These are phyloP conservation scores for Sipunculus nudus DNA, from an alignment of 2,888 invertebrate genomes.

Conservation along the genomic window DNA sequence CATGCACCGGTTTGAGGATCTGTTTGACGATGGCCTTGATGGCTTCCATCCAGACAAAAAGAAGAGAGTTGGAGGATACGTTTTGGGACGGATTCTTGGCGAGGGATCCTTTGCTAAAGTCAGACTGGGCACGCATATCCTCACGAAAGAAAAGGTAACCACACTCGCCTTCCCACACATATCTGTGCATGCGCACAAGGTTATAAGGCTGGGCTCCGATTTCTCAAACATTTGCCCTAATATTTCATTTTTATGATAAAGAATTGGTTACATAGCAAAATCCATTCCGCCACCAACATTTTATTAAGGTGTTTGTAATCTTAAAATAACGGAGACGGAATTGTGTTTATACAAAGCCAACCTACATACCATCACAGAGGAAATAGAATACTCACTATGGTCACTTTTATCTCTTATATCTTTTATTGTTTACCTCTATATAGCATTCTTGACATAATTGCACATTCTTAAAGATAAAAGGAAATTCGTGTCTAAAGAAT, in stretches of 20 bases:
- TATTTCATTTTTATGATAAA: neutral
- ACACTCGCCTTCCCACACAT: no score
- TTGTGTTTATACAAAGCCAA: no score
- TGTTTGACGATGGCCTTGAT: slow-evolving; percentile 1
- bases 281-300: neutral
- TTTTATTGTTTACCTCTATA: no score
- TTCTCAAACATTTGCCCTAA: neutral
- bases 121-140: slow-evolving; percentile 49
- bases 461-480: no score
- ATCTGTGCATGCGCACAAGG: no score
- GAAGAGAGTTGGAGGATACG: slow-evolving; percentile 58
- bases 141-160: slow-evolving; percentile 54
- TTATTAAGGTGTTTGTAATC: no score
- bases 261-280: neutral
- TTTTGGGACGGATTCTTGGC: slow-evolving; percentile 49
- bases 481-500: no score
- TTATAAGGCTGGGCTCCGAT: neutral
- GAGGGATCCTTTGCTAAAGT: slow-evolving; percentile 56
- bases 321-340: no score
- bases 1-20: slow-evolving; percentile 6
- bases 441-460: no score
- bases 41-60: slow-evolving; percentile 33
- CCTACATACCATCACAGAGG: no score
- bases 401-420: no score
- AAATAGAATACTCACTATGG: no score